Evolutionary conservation across 2,888 invertebrate species (phyloP).

Genomic region (Syritta pipiens): DNA sequence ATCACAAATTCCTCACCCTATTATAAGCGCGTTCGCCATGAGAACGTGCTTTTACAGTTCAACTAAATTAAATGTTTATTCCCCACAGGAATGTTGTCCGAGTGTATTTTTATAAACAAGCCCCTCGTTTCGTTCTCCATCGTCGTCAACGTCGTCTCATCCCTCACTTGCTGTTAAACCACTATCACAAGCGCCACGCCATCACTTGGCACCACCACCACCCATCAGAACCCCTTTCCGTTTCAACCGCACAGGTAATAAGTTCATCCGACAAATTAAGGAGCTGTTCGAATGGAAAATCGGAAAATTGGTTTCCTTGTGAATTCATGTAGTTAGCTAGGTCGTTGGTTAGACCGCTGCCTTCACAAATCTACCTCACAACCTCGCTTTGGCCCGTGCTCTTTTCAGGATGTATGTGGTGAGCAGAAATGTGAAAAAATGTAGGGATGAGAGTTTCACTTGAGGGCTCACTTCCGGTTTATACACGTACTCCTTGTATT

Average conservation of each 20-base stretch:
- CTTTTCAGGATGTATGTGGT: slow-evolving; percentile 22
- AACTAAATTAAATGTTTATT: slow-evolving; percentile 59
- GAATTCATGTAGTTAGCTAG: slow-evolving; percentile 65
- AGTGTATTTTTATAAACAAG: slow-evolving; percentile 60
- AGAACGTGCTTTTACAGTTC: slow-evolving; percentile 45
- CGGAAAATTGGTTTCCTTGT: slow-evolving; percentile 68
- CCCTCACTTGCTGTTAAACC: background rate
- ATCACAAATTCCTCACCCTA: too few relatives aligned
- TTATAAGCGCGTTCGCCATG: slow-evolving; percentile 22
- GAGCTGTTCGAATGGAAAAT: slow-evolving; percentile 70
- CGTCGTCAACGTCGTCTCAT: slow-evolving; percentile 14
- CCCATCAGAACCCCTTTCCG: slow-evolving; percentile 12
- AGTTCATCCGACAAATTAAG: slow-evolving; percentile 70
- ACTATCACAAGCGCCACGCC: background rate
- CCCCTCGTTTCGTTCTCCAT: too few relatives aligned
- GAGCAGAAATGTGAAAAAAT: slow-evolving; percentile 18
- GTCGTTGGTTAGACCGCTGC: slow-evolving; percentile 53
- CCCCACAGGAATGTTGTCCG: slow-evolving; percentile 54
- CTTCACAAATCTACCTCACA: slow-evolving; percentile 26
- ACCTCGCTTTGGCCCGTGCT: background rate
- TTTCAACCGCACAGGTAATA: slow-evolving; percentile 66
- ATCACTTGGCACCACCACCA: background rate
- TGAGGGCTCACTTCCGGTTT: slow-evolving; percentile 65
- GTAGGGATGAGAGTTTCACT: slow-evolving; percentile 38
- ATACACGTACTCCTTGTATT: slow-evolving; percentile 44